phyloP scores from a whole-genome alignment of 2,113 vertebrate species.

The Forbesichthys papilliferus region DNA sequence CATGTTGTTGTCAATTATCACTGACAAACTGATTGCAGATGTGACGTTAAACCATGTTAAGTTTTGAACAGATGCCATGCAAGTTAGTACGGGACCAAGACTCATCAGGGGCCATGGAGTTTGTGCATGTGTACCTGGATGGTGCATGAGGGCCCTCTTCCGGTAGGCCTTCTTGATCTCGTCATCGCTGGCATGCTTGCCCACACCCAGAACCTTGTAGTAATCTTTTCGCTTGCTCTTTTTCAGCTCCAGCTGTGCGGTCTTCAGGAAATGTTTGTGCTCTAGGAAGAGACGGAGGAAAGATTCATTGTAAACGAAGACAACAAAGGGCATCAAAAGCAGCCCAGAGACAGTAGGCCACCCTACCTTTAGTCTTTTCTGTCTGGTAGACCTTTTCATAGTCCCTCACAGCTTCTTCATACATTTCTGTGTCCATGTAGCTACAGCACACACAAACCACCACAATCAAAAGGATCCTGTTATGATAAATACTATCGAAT shows the following conservation, averaged over 20 bases:
- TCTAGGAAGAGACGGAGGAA: slow-evolving; percentile 69
- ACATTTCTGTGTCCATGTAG: slow-evolving; percentile 93
- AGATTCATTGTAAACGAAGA: not conserved
- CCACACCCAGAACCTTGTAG: slow-evolving; percentile 92
- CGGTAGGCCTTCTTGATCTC: slow-evolving; percentile 97
- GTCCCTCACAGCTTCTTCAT: slow-evolving; percentile 94
- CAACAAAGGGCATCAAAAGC: not conserved
- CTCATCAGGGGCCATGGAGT: not conserved
- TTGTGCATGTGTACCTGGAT: slow-evolving; percentile 81
- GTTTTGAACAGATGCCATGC: not conserved
- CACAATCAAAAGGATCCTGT: slow-evolving; percentile 5
- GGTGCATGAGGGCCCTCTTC: slow-evolving; percentile 95
- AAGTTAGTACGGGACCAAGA: too few species aligned
- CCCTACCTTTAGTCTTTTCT: slow-evolving; percentile 92
- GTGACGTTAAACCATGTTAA: too few species aligned
- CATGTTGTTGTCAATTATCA: too few species aligned
- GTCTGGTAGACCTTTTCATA: slow-evolving; percentile 97
- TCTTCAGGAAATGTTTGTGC: slow-evolving; percentile 92
- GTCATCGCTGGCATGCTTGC: slow-evolving; percentile 92
- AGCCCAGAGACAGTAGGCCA: not conserved
- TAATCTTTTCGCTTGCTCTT: slow-evolving; percentile 98
- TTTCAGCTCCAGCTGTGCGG: slow-evolving; percentile 90
- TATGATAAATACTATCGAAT: not conserved
- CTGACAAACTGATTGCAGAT: too few species aligned
- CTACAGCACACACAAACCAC: slow-evolving; percentile 66